Conservation (phyloP, 1,140 invertebrate genomes). For the Pygmarrhopalites habei region DNA sequence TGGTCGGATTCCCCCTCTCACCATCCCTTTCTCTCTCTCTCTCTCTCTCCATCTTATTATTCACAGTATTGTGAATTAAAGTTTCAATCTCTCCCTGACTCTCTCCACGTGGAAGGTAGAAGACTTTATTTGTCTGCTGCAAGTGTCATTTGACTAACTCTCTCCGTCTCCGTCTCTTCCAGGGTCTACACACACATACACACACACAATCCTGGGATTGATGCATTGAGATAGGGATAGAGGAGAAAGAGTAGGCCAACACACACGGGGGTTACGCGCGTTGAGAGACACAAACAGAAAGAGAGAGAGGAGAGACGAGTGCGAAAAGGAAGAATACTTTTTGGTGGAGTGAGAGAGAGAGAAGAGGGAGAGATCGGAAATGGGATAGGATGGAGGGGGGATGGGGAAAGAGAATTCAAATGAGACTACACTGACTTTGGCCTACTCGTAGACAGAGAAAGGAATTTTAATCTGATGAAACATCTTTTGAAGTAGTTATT, state of each 20-base stretch:
- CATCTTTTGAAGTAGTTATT: slow-evolving; percentile 23
- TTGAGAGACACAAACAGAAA: no score
- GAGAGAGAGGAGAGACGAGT: not conserved
- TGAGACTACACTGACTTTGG: not conserved
- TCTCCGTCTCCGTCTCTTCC: not conserved
- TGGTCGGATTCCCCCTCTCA: no score
- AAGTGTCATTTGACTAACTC: not conserved
- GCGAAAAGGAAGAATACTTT: no score
- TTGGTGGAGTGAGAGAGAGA: not conserved
- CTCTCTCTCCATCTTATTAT: no score
- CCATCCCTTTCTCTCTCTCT: not conserved
- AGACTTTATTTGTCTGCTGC: not conserved
- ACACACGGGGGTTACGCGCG: not conserved
- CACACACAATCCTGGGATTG: not conserved
- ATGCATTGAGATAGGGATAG: not conserved
- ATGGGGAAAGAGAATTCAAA: slow-evolving; percentile 3
- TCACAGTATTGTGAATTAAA: no score
- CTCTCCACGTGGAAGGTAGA: not conserved
- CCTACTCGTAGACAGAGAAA: slow-evolving; percentile 6
- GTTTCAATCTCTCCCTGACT: not conserved
- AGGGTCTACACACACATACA: not conserved
- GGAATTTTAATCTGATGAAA: slow-evolving; percentile 23
- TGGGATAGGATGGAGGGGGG: slow-evolving; percentile 1
- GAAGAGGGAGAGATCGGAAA: slow-evolving; percentile 3
- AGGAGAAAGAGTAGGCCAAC: not conserved